These are phyloP conservation scores for Desoria tigrina DNA, from an alignment of 2,888 invertebrate species.

Conservation along the genomic window DNA sequence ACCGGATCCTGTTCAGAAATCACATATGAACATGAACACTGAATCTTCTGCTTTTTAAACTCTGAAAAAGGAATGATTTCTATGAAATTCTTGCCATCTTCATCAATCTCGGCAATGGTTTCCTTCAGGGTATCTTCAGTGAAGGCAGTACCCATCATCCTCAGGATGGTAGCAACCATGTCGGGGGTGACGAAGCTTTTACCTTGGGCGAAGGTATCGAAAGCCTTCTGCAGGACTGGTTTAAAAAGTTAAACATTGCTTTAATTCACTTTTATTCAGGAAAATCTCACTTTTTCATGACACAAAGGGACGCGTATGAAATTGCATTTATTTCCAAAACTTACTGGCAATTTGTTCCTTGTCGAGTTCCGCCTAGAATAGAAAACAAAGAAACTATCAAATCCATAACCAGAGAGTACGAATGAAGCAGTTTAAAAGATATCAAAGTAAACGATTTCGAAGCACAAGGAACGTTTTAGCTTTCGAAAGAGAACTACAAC, in stretches of 20 bases:
- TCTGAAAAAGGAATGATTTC: background rate
- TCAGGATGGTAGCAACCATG: slow-evolving; percentile 59
- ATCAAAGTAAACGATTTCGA: too few species aligned
- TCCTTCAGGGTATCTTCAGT: slow-evolving; percentile 61
- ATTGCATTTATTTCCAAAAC: background rate
- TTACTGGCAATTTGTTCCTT: slow-evolving; percentile 22
- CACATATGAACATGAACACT: background rate
- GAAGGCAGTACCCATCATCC: slow-evolving; percentile 60
- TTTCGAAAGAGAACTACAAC: too few species aligned
- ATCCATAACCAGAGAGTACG: too few species aligned
- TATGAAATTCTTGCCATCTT: slow-evolving; percentile 58
- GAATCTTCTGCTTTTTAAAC: slow-evolving; percentile 17
- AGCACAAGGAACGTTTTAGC: too few species aligned
- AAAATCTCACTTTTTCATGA: too few species aligned
- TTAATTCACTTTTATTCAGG: background rate
- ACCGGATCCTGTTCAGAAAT: slow-evolving; percentile 61
- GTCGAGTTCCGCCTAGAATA: slow-evolving; percentile 16
- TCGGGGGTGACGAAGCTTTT: slow-evolving; percentile 60
- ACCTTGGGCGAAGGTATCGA: slow-evolving; percentile 61
- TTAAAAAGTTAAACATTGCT: background rate
- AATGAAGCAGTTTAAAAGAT: too few species aligned
- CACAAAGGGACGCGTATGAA: too few species aligned
- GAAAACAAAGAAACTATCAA: too few species aligned
- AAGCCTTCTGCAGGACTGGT: slow-evolving; percentile 60
- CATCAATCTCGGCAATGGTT: slow-evolving; percentile 63